Evolutionary conservation across 2,797 vertebrate genomes (phyloP).

Genomic region (Oophaga sylvatica): DNA sequence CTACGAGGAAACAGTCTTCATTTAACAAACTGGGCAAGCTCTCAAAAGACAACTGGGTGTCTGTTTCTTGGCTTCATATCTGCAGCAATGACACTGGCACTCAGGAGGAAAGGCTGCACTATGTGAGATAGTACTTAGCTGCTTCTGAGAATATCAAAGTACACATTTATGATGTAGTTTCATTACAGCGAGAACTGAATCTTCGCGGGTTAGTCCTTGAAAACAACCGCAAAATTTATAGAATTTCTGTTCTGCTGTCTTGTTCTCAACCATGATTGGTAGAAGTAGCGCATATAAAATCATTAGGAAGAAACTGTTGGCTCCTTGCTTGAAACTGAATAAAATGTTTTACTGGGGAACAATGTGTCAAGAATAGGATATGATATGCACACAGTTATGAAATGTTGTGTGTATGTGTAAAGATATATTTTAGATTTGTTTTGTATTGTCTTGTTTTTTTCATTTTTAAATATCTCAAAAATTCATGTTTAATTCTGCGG

Average conservation of each 20-base stretch:
- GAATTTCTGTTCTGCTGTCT: background rate
- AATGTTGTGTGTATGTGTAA: background rate
- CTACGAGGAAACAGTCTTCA: slow-evolving; percentile 57
- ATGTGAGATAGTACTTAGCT: slow-evolving; percentile 54
- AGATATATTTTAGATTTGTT: background rate
- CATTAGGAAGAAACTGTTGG: background rate
- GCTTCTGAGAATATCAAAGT: slow-evolving; percentile 58
- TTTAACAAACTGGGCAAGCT: slow-evolving; percentile 61
- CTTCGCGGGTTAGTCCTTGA: slow-evolving; percentile 16
- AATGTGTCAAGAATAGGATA: background rate
- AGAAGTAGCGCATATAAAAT: background rate
- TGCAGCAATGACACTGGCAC: slow-evolving; percentile 53
- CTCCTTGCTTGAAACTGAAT: background rate
- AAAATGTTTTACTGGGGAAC: background rate
- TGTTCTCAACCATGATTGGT: background rate
- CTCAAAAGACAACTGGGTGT: slow-evolving; percentile 58
- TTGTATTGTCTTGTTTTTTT: too few species aligned
- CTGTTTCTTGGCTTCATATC: slow-evolving; percentile 60
- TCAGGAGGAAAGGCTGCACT: slow-evolving; percentile 48
- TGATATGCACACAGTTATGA: background rate
- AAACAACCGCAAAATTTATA: slow-evolving; percentile 27
- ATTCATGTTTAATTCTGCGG: too few species aligned
- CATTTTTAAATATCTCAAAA: too few species aligned
- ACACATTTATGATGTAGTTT: slow-evolving; percentile 43
- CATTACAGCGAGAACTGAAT: slow-evolving; percentile 31